Percentiles rank a stretch among this genome's conserved stretches.
These are phyloP conservation scores for Porites evermanni DNA, from an alignment of 92 coral and sea anemone species.

Conservation along the genomic window DNA sequence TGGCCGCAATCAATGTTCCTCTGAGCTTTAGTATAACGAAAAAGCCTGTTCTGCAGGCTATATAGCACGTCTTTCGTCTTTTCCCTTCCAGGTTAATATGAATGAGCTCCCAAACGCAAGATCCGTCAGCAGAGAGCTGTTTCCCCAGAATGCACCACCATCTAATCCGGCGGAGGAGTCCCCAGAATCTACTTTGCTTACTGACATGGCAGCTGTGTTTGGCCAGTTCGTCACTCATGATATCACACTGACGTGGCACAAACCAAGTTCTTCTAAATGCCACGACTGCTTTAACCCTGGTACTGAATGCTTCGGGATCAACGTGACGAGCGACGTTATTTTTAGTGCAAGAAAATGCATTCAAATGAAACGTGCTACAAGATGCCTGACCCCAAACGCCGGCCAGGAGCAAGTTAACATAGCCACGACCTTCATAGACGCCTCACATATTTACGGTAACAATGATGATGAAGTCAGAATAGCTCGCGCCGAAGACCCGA, in stretches of 20 bases:
- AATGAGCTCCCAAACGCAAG: slow-evolving; percentile 4
- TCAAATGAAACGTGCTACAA: slow-evolving; percentile 1
- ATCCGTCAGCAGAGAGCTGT: background rate
- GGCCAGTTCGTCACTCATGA: slow-evolving; percentile 91
- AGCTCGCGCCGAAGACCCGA: background rate
- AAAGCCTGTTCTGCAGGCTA: too few species aligned
- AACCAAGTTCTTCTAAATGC: slow-evolving; percentile 55
- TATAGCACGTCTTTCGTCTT: too few species aligned
- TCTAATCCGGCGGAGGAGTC: slow-evolving; percentile 51
- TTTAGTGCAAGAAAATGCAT: background rate
- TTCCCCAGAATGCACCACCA: background rate
- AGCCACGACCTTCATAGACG: slow-evolving; percentile 85
- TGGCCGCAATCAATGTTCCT: too few species aligned
- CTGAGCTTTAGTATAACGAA: too few species aligned
- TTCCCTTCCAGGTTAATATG: too few species aligned
- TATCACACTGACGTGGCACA: slow-evolving; percentile 82
- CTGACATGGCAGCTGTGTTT: slow-evolving; percentile 39
- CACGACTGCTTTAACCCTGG: background rate
- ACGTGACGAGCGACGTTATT: background rate
- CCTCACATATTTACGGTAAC: slow-evolving; percentile 86
- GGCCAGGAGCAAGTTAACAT: slow-evolving; percentile 81
- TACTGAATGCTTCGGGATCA: background rate
- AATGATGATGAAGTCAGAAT: background rate
- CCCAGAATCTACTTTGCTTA: slow-evolving; percentile 41
- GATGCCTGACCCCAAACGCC: slow-evolving; percentile 42